Base-by-base conservation (phyloP, 1,140 invertebrate species). In the Neuroterus valhalla region DNA sequence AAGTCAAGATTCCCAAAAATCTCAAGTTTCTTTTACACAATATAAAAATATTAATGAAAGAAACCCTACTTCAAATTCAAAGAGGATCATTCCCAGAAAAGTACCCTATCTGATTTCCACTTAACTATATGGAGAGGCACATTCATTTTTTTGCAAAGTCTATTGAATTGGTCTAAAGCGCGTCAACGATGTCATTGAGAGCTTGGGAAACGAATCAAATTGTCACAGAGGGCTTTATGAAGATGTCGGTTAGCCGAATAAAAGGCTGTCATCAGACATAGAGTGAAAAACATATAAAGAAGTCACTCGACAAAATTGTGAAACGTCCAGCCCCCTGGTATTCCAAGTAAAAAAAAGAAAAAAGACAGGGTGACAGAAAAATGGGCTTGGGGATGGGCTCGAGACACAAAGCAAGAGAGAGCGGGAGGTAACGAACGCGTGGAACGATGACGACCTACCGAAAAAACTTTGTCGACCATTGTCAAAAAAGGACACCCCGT, bases 401-500 rank as follows among this genome's bases (percentile, higher is more conserved):
- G 19, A 15, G n/a, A 62, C 3, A 73, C 45, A 66, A 67, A 38
- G 31, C 31, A 38, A 71, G 44, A 76, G 73, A 78, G 62, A 71
- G 44, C 38, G 44, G 52, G 43, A 48, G 67, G 69, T 48, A 38
- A 23, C 74, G 43, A 67, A 76, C 17, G 70, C 67, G 74, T 79
- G 74, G 75, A 80, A 75, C 76, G 38, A 62, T 50, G 69, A 66
- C 17, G 62, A 70, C 17, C 67, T 48, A 74, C 66, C 66, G 31
- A 68, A 75, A 69, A 21, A 23, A 48, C 48, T 19, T 50, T 4
- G 67, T 71, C 72, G 71, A 75, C 67, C 72, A 69, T 31, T 62
- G 75, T 48, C n/a, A 11, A 66, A 52, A 76, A 76, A 52, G 42
- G 75, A 77, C 74, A 38, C 72, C 84, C 82, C 71, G 71, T 43